Conservation (phyloP, 2,888 invertebrate genomes). For the Chymomyza fuscimana region DNA sequence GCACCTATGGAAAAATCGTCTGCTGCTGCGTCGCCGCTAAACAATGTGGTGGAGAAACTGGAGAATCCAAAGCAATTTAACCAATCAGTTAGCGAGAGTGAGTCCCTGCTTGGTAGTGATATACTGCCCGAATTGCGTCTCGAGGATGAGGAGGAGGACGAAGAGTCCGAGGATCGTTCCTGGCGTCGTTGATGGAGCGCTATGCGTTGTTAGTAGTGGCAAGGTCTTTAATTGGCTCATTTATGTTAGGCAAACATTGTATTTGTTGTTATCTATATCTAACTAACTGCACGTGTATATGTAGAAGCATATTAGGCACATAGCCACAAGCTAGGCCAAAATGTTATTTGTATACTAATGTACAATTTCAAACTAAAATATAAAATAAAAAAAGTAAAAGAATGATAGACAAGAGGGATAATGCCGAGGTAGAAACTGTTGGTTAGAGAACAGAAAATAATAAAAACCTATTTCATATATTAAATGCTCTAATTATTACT, state of each 20-base stretch:
- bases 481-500: slow-evolving; percentile 70
- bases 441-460: slow-evolving; percentile 21
- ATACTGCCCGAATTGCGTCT: slow-evolving; percentile 85
- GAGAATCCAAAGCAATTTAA: slow-evolving; percentile 59
- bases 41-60: slow-evolving; percentile 28
- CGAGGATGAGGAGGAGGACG: slow-evolving; percentile 92
- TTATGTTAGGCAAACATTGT: slow-evolving; percentile 50
- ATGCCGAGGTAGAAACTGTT: slow-evolving; percentile 36
- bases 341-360: slow-evolving; percentile 9
- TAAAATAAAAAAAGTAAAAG: not conserved
- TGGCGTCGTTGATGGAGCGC: slow-evolving; percentile 90
- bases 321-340: not conserved
- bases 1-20: slow-evolving; percentile 50
- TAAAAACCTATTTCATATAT: slow-evolving; percentile 37
- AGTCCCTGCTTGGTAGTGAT: slow-evolving; percentile 73
- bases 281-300: slow-evolving; percentile 18
- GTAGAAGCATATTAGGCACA: slow-evolving; percentile 6
- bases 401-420: not conserved
- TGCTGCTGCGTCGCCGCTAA: slow-evolving; percentile 20
- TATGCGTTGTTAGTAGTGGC: slow-evolving; percentile 42
- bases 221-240: slow-evolving; percentile 46
- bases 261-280: slow-evolving; percentile 68
- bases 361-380: not conserved
- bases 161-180: slow-evolving; percentile 90
- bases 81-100: slow-evolving; percentile 69